These are phyloP conservation scores for Trichonephila inaurata DNA, from an alignment of 1,140 invertebrate species.

Conservation along the genomic window DNA sequence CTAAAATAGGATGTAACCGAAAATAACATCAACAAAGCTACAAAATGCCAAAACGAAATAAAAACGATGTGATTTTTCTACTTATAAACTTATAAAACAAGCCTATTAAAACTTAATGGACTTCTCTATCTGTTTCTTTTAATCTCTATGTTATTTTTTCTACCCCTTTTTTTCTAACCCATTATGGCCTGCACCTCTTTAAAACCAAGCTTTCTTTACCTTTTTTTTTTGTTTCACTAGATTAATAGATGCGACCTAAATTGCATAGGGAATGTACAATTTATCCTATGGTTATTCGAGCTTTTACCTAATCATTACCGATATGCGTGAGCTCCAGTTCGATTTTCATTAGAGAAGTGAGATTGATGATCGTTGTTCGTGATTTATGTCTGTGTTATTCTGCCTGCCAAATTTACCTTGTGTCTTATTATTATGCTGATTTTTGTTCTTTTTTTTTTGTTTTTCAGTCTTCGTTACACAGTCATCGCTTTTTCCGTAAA, in stretches of 20 bases:
- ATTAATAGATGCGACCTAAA: constrained; percentile 1
- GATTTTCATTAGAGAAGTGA: constrained; percentile 22
- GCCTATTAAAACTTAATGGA: background rate
- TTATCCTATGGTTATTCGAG: constrained; percentile 8
- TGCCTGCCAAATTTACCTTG: constrained; percentile 2
- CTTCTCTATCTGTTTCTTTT: background rate
- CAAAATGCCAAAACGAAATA: background rate
- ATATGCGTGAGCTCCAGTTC: background rate
- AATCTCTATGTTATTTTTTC: background rate
- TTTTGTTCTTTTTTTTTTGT: background rate
- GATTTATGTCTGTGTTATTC: background rate
- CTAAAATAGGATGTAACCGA: background rate
- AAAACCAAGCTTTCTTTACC: background rate
- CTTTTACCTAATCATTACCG: constrained; percentile 29
- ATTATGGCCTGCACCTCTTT: background rate
- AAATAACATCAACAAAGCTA: background rate
- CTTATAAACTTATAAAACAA: background rate
- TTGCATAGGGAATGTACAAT: background rate
- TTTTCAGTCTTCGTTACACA: background rate
- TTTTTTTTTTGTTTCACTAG: background rate
- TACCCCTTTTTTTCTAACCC: background rate
- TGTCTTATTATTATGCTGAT: background rate
- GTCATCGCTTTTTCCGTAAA: background rate
- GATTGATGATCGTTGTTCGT: background rate
- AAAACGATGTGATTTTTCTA: too few relatives aligned